Conservation (phyloP, 2,797 vertebrate species). For the Mormyrops boulengeri region DNA sequence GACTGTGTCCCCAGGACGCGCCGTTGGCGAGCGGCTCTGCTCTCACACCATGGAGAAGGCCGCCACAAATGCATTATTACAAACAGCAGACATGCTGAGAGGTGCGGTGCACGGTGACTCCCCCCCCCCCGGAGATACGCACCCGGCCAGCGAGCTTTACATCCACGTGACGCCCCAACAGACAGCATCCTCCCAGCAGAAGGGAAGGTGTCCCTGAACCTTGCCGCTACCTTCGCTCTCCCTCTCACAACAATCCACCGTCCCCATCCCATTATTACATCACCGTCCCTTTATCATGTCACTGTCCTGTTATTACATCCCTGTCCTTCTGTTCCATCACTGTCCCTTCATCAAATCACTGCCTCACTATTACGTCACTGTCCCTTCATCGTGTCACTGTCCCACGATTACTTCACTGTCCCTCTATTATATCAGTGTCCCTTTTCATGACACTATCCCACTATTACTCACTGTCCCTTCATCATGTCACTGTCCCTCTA, state of each 20-base stretch:
- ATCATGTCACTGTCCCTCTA: background rate
- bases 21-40: background rate
- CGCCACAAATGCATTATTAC: conserved; percentile 5
- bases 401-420: background rate
- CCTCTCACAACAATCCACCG: background rate
- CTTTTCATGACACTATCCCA: no score
- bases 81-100: background rate
- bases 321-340: no score
- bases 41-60: background rate
- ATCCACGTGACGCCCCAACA: background rate
- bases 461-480: no score
- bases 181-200: background rate
- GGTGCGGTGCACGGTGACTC: background rate
- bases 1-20: conserved; percentile 10
- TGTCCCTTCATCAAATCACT: no score
- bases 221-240: background rate
- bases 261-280: background rate
- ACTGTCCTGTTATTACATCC: background rate
- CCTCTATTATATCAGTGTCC: background rate
- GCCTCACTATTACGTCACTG: background rate
- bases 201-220: background rate
- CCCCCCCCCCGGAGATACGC: background rate
- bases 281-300: background rate
- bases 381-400: background rate
- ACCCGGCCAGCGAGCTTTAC: background rate